Base-by-base conservation (phyloP, 2,113 vertebrate genomes). In the Mustela nigripes region DNA sequence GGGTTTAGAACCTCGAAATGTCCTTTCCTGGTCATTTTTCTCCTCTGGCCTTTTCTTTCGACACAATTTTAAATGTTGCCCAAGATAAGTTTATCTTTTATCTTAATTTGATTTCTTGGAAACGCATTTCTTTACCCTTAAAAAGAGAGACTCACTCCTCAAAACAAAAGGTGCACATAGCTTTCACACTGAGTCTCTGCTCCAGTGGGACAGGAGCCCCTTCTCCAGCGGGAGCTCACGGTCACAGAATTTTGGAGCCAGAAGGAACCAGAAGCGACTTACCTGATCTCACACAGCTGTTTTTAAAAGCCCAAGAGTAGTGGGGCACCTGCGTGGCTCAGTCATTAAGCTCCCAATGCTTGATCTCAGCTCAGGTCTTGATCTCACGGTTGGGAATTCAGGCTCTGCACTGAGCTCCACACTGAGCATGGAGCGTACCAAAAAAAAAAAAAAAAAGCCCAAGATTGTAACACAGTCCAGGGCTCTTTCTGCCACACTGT, bases 401-500 rank as follows among this genome's bases (percentile, higher is more conserved):
- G 9, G 67, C 33, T 69, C 67, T n/a, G 33, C 33, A 0, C 0
- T 33, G 63, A 26, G 63, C 63, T 7, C 28, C 63, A 31, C 63
- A 0, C 28, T 31, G 62, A 28, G 62, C 62, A 53, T 53, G 12
- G 11, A 26, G 63, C 50, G 14, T 53, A 15, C 4, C 14, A 4
- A 65, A 28, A 7, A 16, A 33, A 67, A 67, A 36, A 16, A 33
- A 67, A 33, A n/a, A 33, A 26, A 39, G 53, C 60, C 67, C 24
- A 31, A 14, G 42, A 53, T 22, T 4, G 1, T 21, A 16, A 5
- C 9, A 0, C 3, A 10, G 18, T 3, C 69, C 26, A 0, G 42
- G 1, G 19, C 56, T 16, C n/a, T 5, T 22, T n/a, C 36, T 16
- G 31, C 45, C 79, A 1, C 58, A 0, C 2, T 1, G 2, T 0